Base-by-base conservation (phyloP, 2,797 vertebrate genomes). In the Microctenopoma steveboyesi region DNA sequence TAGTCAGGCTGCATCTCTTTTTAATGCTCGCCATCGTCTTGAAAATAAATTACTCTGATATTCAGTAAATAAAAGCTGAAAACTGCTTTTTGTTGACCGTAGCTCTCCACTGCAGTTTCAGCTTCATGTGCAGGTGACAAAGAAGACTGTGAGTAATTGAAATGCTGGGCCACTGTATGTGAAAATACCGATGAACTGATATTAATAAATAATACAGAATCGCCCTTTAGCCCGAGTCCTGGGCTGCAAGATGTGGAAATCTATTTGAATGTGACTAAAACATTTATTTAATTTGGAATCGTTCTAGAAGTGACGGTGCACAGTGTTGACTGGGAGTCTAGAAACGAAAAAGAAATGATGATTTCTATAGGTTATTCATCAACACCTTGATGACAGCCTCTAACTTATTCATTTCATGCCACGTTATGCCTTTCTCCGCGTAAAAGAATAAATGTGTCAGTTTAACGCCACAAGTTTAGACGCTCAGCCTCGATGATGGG, bases 401-500 rank as follows among this genome's bases (percentile, higher is more conserved):
- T 1, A n/a, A 11, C 13, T 10, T 60, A 47, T 28, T 22, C 22
- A 51, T 59, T 28, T 72, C 40, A 58, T 27, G 4, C 22, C 35
- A 22, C 43, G 28, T 57, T 45, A 42, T 3, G 48, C 30, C 57
- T 64, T 64, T 68, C 4, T 3, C n/a, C n/a, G 53, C 13, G 47
- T 40, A 40, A 56, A 59, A 30, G 57, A 49, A 30, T 43, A 53
- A 72, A 74, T 18, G 37, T 67, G 76, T 86, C 74, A 69, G 46
- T 75, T 86, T 68, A 68, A 59, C 50, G 64, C 76, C 64, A 69
- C 63, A 63, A 64, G 65, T 83, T 88, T 84, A 72, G 86, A 69
- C 70, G 69, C 74, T 85, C 87, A 79, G 72, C 74, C 71, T 75
- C 65, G 83, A 82, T 88, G 76, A 91, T 86, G 75, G 75, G 73